Base-by-base conservation (phyloP, 2,888 invertebrate species). In the Spodoptera picta region DNA sequence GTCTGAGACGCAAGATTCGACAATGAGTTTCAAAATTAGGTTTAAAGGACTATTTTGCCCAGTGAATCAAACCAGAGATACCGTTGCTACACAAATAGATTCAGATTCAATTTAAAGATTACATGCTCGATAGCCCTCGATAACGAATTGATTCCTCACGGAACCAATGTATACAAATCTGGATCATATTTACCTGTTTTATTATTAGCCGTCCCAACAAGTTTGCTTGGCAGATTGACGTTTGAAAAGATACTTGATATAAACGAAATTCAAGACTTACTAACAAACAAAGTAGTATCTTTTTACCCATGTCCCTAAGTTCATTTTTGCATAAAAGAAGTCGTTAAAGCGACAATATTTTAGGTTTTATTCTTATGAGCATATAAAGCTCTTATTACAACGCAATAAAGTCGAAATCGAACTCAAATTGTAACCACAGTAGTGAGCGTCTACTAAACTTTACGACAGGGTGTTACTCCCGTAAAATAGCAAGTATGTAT, bases 231-330 rank as follows among this genome's bases (percentile, higher is more conserved):
- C 41, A 65, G 62, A 69, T 65, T 67, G 65, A 71, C 53, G 56
- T 76, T 66, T 68, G 52, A 65, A 52, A 27, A 58, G 53, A 55
- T 58, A 51, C 49, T 65, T 64, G 58, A 65, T 72, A 67, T 61
- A 58, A 63, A 57, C 36, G 12, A 41, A 65, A 63, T 56, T 45
- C 31, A 45, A 24, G 44, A 52, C 52, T 14, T 27, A 24, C 9
- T 14, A 60, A 56, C 48, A 48, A 36, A 36, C 36, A 2, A 36
- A 36, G 6, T 9, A 36, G 36, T 36, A 36, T 36, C 36, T 36
- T 9, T 36, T 36, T 36, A 9, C 6, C 36, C 9, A 36, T 9
- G 36, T 36, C 9, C 6, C 9, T 36, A 36, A 36, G 36, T 9
- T 36, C 7, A 36, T 7, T 36, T 36, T 36, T 36, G 36, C 36